Evolutionary conservation across 2,113 vertebrate genomes (phyloP).

Genomic region (Genyomyrus donnyi): DNA sequence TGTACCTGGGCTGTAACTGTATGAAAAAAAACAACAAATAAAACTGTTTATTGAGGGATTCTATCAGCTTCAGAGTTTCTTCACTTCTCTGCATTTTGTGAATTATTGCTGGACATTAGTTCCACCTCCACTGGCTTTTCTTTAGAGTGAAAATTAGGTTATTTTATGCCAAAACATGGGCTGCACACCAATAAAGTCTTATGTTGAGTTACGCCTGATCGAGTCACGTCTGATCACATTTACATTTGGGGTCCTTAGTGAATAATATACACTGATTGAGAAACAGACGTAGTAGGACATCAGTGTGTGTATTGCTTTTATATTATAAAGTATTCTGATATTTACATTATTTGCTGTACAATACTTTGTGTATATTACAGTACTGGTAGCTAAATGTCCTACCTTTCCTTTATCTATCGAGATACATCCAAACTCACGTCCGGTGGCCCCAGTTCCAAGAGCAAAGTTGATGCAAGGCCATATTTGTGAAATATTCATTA

Average conservation of each 20-base stretch:
- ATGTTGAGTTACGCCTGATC: background rate
- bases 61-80: background rate
- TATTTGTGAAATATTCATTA: no score
- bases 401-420: background rate
- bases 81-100: background rate
- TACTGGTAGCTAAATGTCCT: background rate
- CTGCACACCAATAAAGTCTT: background rate
- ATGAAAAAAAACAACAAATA: background rate
- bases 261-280: background rate
- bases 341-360: no score
- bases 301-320: background rate
- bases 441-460: no score
- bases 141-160: background rate
- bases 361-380: background rate
- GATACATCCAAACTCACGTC: background rate
- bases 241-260: background rate
- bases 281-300: background rate
- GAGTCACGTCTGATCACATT: background rate
- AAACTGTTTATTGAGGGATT: background rate
- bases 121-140: background rate
- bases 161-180: background rate
- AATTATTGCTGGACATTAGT: background rate
- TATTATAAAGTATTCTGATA: background rate
- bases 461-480: no score
- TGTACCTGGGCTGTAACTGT: background rate